Evolutionary conservation across 2,888 invertebrate species (phyloP), one percentile per base, ranked within the genome.

Genomic region (Pecten maximus): DNA sequence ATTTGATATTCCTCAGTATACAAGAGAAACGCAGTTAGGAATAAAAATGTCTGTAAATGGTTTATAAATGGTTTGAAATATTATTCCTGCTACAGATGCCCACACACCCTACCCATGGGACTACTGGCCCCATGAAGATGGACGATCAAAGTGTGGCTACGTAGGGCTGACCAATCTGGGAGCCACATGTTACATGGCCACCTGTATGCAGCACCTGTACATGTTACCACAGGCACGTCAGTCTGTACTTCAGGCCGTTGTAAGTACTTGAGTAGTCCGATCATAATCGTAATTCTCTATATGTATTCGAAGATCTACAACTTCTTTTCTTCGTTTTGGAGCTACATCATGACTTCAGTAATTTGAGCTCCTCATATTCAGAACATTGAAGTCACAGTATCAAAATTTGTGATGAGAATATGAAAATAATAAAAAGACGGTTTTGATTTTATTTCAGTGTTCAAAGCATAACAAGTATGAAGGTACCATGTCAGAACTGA

Each of bases 101-200:
- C 98, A 98, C 96, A 98, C 98, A 0, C 98, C 98, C 0, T 99
- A 99, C 97, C 98, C 98, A 0, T 99, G 99, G 99, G 99, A 99
- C 97, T 99, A 99, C 97, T 99, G 99, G 99, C 99, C 99, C 2
- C 98, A 98, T 92, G 99, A 99, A 96, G 99, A 99, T 96, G 98
- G 99, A 0, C 97, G 99, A 0, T 98, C 99, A 0, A 98, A 98
- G 95, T 99, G 99, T 96, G 99, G 99, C 19, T 99, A 98, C 97
- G 99, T 99, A 0, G 99, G 99, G 0, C 97, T 99, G 6, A 99
- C 99, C 0, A 99, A 99, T 97, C 97, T 99, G 28, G 99, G 99
- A 40, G 99, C 99, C 40, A 99, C 99, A 0, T 99, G 99, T 96
- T 99, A 99, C 97, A 99, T 99, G 99, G 99, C 99, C 16, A 98